These are phyloP conservation scores for Philypnodon macrostomus DNA, from an alignment of 2,797 vertebrate species.

Conservation along the genomic window DNA sequence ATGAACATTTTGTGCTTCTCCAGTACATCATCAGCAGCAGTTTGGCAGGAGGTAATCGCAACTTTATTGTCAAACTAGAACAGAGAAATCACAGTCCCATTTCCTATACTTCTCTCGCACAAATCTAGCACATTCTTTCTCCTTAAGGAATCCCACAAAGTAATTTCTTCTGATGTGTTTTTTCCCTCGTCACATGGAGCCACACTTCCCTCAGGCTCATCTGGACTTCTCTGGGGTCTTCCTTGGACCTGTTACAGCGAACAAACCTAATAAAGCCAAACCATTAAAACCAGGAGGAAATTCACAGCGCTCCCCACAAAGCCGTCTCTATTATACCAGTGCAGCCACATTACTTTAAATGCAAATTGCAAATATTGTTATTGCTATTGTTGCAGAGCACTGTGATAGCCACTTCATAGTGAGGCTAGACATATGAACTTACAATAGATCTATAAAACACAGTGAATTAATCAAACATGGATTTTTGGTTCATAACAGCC, in stretches of 20 bases:
- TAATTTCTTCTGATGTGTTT: slow-evolving; percentile 7
- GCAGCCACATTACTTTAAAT: slow-evolving; percentile 56
- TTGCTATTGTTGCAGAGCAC: slow-evolving; percentile 31
- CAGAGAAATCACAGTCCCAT: slow-evolving; percentile 12
- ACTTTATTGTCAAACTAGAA: slow-evolving; percentile 9
- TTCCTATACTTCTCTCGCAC: too few species aligned
- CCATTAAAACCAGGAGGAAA: slow-evolving; percentile 60
- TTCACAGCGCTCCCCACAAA: slow-evolving; percentile 58
- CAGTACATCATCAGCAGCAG: slow-evolving; percentile 13
- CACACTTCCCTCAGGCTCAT: slow-evolving; percentile 33
- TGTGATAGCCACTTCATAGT: too few species aligned
- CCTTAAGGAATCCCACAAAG: slow-evolving; percentile 32
- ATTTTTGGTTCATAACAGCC: too few species aligned
- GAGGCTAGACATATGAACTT: too few species aligned
- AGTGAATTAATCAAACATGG: too few species aligned
- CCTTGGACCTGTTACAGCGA: slow-evolving; percentile 42
- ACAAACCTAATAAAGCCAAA: slow-evolving; percentile 46
- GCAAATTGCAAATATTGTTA: slow-evolving; percentile 45
- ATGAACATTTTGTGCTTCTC: slow-evolving; percentile 25
- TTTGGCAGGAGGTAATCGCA: neutral
- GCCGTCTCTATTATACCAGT: slow-evolving; percentile 45
- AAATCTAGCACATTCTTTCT: neutral
- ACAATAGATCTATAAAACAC: too few species aligned
- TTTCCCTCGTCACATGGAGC: slow-evolving; percentile 39
- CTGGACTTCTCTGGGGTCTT: slow-evolving; percentile 53